These are phyloP conservation scores for Cromileptes altivelis DNA, from an alignment of 2,113 vertebrate species.

Conservation along the genomic window DNA sequence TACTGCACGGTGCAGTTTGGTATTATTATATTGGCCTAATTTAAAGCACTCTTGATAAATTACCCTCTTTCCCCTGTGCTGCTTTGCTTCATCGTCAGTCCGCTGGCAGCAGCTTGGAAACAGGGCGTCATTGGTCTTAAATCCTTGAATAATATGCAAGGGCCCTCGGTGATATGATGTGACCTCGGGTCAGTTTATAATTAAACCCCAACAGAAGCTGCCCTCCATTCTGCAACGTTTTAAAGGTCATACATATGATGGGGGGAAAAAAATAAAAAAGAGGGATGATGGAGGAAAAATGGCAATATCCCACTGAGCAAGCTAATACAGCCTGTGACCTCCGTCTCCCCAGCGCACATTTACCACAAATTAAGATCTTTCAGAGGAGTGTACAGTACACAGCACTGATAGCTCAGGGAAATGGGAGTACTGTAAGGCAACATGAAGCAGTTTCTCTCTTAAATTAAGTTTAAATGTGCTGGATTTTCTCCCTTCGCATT, in stretches of 20 bases:
- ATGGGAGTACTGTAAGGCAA: slow-evolving; percentile 3
- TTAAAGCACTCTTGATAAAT: slow-evolving; percentile 13
- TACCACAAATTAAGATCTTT: slow-evolving; percentile 52
- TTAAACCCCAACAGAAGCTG: slow-evolving; percentile 71
- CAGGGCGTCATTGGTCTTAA: slow-evolving; percentile 38
- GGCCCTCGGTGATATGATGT: slow-evolving; percentile 48
- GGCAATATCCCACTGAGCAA: slow-evolving; percentile 41
- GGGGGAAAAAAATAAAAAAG: neutral
- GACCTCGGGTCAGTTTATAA: slow-evolving; percentile 72
- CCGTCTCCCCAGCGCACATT: slow-evolving; percentile 47
- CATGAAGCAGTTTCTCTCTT: neutral
- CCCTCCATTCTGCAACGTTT: slow-evolving; percentile 53
- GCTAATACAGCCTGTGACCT: slow-evolving; percentile 46
- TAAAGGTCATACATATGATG: slow-evolving; percentile 69
- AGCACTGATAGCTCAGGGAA: slow-evolving; percentile 16
- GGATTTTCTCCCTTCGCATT: neutral
- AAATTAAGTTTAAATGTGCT: slow-evolving; percentile 30
- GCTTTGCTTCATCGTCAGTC: slow-evolving; percentile 37
- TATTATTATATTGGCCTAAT: neutral
- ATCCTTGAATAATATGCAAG: slow-evolving; percentile 58
- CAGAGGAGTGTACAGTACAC: slow-evolving; percentile 9
- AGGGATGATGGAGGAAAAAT: slow-evolving; percentile 12
- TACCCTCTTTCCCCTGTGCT: neutral
- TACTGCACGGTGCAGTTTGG: neutral
- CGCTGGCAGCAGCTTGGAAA: slow-evolving; percentile 4